Percentiles rank a stretch among this genome's conserved stretches.
These are phyloP conservation scores for Telmatherina bonti DNA, from an alignment of 2,797 vertebrate genomes.

Conservation along the genomic window DNA sequence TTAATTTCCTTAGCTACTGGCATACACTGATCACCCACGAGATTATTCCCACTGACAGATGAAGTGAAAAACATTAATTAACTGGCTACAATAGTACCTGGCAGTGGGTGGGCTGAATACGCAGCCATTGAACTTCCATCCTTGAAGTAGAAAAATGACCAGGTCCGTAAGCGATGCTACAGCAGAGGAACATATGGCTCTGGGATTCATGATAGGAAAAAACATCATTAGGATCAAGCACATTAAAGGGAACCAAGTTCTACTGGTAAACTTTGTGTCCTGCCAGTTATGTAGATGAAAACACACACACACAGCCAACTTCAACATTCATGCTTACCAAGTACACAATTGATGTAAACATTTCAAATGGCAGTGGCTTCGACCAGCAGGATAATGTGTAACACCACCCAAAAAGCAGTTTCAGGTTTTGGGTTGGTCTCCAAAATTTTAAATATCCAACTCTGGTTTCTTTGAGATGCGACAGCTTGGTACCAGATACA, in stretches of 20 bases:
- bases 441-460: too few relatives aligned
- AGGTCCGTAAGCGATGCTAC: background rate
- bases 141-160: background rate
- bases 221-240: too few relatives aligned
- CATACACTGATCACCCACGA: background rate
- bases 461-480: too few relatives aligned
- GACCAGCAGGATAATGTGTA: too few relatives aligned
- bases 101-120: background rate
- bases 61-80: background rate
- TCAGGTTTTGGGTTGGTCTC: too few relatives aligned
- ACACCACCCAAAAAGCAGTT: too few relatives aligned
- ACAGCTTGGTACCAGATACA: too few relatives aligned
- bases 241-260: too few relatives aligned
- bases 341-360: too few relatives aligned
- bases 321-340: background rate
- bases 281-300: background rate
- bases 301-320: background rate
- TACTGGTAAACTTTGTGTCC: background rate
- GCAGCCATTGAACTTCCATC: background rate
- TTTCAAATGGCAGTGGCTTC: too few relatives aligned
- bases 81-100: background rate
- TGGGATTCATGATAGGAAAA: background rate
- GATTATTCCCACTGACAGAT: background rate
- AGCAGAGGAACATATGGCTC: background rate
- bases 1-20: background rate